phyloP scores from a whole-genome alignment of 2,113 vertebrate genomes.

The Actenoides lindsayi region DNA sequence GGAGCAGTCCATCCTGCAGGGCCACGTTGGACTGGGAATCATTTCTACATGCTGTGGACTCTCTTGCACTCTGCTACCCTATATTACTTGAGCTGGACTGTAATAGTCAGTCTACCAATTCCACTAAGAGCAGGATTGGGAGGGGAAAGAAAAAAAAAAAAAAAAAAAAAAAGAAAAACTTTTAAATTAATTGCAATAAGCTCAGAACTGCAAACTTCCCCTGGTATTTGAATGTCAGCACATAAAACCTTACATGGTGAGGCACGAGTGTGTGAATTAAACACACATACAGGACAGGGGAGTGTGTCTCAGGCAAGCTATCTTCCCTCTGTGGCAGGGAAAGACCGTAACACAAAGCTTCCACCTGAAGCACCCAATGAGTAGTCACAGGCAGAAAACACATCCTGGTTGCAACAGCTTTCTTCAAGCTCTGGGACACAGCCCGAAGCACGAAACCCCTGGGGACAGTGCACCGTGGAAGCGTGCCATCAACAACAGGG shows the following conservation, averaged over 20 bases:
- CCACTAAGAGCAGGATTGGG: not conserved
- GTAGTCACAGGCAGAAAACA: not conserved
- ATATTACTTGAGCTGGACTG: not conserved
- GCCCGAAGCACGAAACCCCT: not conserved
- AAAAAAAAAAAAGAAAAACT: not conserved
- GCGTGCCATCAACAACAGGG: fast-evolving
- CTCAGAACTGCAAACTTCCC: not conserved
- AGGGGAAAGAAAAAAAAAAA: not conserved
- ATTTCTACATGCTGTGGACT: not conserved
- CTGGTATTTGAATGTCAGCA: not conserved
- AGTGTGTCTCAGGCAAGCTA: not conserved
- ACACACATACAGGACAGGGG: not conserved
- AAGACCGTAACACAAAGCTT: not conserved
- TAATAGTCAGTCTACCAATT: not conserved
- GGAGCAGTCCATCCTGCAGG: not conserved
- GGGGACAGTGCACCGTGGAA: not conserved
- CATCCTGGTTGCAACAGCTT: not conserved
- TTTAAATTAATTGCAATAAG: not conserved
- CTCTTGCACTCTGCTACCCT: not conserved
- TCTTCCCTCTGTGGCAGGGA: not conserved
- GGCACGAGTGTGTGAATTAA: not conserved
- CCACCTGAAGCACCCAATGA: not conserved
- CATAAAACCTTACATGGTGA: not conserved
- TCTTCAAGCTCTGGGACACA: not conserved
- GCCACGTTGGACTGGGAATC: not conserved